These are phyloP conservation scores for Chloropsis cyanopogon DNA, from an alignment of 2,113 vertebrate genomes.

Conservation along the genomic window DNA sequence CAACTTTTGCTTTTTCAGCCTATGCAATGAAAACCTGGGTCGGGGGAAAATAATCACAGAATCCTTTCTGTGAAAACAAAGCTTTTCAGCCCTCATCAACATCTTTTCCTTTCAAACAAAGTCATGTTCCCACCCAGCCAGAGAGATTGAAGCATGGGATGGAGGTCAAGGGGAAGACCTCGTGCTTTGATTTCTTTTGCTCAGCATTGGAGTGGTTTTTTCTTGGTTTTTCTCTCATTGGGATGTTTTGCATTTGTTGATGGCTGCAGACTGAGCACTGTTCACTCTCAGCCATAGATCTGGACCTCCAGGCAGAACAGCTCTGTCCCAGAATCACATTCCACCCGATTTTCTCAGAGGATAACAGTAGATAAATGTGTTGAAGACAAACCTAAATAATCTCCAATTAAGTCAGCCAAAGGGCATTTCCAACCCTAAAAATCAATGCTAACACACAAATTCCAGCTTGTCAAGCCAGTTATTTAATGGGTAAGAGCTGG, in stretches of 20 bases:
- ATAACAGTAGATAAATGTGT: background rate
- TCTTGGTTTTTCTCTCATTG: background rate
- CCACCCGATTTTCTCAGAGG: background rate
- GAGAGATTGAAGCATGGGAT: background rate
- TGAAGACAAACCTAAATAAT: background rate
- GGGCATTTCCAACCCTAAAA: background rate
- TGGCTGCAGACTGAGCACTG: background rate
- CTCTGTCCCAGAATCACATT: background rate
- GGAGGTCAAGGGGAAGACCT: slow-evolving; percentile 36
- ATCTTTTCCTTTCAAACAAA: background rate
- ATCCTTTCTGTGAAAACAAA: background rate
- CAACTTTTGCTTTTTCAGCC: background rate
- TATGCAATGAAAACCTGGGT: background rate
- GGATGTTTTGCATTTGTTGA: background rate
- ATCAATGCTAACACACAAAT: background rate
- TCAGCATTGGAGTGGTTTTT: background rate
- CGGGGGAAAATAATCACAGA: background rate
- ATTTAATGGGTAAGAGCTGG: background rate
- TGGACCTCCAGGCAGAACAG: background rate
- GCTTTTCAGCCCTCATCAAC: background rate
- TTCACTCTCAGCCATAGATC: background rate
- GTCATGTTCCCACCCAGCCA: background rate
- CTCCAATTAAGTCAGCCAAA: background rate
- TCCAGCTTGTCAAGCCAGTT: background rate
- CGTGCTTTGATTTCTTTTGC: background rate